phyloP scores from a whole-genome alignment of 2,888 invertebrate genomes.

The Noctua pronuba region DNA sequence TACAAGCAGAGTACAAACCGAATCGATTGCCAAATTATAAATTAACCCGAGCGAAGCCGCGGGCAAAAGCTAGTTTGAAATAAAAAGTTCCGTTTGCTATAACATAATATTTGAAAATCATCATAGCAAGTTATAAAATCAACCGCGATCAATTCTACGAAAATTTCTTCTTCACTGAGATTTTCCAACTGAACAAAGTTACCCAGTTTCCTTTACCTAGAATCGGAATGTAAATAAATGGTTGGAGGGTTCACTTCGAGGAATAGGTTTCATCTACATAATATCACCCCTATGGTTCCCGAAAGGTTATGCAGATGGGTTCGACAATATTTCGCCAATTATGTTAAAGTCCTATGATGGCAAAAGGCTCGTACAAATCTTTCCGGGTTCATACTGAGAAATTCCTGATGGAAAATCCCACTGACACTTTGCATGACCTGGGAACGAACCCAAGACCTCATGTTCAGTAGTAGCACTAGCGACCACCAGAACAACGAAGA shows the following conservation, averaged over 20 bases:
- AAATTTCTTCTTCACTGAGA: background rate
- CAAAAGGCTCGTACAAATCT: background rate
- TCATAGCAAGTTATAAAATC: background rate
- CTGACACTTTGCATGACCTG: background rate
- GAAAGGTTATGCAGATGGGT: background rate
- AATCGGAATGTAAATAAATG: background rate
- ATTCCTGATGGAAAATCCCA: background rate
- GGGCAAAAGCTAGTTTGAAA: background rate
- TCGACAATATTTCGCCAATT: background rate
- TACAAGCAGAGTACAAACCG: no score
- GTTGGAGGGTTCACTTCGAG: background rate
- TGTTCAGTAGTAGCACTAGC: background rate
- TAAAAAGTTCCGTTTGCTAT: background rate
- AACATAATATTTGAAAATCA: background rate
- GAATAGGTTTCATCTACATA: background rate
- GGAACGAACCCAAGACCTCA: background rate
- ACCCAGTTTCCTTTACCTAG: background rate
- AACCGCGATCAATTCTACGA: background rate
- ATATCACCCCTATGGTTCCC: background rate
- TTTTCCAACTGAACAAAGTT: background rate
- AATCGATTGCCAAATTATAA: no score
- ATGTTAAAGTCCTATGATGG: background rate
- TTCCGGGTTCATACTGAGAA: background rate
- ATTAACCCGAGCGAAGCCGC: no score
- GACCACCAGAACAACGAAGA: background rate